Conservation (phyloP, 2,888 invertebrate genomes). For the Drosophila heteroneura region DNA sequence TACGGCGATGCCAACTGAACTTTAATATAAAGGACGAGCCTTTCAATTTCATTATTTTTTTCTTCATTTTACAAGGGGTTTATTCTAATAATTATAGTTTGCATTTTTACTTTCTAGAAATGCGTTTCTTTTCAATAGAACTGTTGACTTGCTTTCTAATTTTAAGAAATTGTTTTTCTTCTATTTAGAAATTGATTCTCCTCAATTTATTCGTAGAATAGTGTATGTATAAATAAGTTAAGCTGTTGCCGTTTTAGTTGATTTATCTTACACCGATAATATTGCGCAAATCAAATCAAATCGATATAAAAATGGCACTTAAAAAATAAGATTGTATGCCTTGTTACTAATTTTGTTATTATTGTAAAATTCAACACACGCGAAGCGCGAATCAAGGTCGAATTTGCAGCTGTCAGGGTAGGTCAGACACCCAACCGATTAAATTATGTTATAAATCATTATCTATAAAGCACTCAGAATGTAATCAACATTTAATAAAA, state of each 20-base stretch:
- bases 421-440: conserved; percentile 5
- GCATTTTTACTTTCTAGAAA: neutral
- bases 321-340: neutral
- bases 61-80: no score
- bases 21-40: no score
- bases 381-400: conserved; percentile 19
- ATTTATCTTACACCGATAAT: neutral
- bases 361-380: conserved; percentile 18
- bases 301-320: conserved; percentile 22
- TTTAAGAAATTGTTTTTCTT: neutral
- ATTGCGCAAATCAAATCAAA: neutral
- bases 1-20: neutral
- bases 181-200: neutral
- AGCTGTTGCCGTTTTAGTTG: neutral
- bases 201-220: neutral
- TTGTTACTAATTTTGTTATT: neutral
- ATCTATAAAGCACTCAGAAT: conserved; percentile 2
- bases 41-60: neutral
- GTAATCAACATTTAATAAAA: neutral
- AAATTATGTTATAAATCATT: conserved; percentile 15
- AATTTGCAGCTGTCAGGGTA: neutral
- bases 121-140: no score
- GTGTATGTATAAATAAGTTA: neutral
- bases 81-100: neutral
- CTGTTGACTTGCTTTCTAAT: neutral